A percentile compares a stretch with the other conserved stretches of the same genome.
Evolutionary conservation across 1,140 invertebrate species (phyloP).

Genomic region (Cryptotermes secundus): DNA sequence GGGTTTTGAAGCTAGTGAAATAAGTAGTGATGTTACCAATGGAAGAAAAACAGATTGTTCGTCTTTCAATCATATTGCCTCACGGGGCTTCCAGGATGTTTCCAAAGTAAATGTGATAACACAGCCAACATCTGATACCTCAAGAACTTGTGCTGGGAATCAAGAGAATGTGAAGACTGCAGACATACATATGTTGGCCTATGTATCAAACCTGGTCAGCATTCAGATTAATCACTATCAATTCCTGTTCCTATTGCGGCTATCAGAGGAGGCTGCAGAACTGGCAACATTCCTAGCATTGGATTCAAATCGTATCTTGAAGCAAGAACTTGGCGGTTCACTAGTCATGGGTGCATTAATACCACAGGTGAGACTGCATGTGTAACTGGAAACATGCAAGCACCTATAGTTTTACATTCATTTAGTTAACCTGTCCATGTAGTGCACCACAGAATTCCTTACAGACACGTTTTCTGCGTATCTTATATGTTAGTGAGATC

Average conservation of each 20-base stretch:
- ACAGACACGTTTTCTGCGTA: no score
- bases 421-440: no score
- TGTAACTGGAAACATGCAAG: no score
- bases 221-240: slow-evolving; percentile 92
- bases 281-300: slow-evolving; percentile 75
- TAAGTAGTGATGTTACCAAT: background rate
- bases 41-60: background rate
- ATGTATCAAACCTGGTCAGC: slow-evolving; percentile 76
- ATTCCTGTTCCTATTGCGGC: slow-evolving; percentile 81
- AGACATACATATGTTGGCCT: slow-evolving; percentile 67
- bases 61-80: background rate
- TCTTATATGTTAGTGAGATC: no score
- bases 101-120: background rate
- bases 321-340: slow-evolving; percentile 54
- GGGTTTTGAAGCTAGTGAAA: background rate
- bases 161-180: slow-evolving; percentile 43
- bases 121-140: background rate
- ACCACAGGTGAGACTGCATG: slow-evolving; percentile 56
- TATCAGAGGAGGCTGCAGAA: slow-evolving; percentile 79
- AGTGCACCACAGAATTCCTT: no score
- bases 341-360: slow-evolving; percentile 73
- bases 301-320: slow-evolving; percentile 72
- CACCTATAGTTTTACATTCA: no score
- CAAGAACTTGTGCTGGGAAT: background rate
- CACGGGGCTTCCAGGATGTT: background rate